Evolutionary conservation across 2,797 vertebrate species (phyloP), one percentile per base, ranked within the genome.

Genomic region (Ara ararauna): DNA sequence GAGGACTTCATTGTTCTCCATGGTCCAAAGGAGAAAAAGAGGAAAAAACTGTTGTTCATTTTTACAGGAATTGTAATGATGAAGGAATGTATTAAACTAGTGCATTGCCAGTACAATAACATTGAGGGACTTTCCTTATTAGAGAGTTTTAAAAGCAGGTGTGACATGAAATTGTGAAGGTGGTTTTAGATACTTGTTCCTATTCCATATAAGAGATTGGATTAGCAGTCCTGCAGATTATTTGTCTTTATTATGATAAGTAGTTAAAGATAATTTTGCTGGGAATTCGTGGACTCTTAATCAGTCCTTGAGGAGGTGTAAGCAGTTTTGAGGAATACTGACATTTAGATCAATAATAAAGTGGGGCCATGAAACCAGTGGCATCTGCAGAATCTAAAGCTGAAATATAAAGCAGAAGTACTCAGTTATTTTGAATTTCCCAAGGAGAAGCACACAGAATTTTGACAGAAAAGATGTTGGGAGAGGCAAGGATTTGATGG

Each of bases 21-120:
- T 23, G 1, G 61, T 79, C 9, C 24, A 53, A 84, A 80, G 16
- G 13, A 61, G 21, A 62, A 83, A 54, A 67, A 44, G 18, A 36
- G 2, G 4, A 19, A 50, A 65, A 72, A 44, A 3, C 0, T 17
- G 5, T 8, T 27, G 3, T 0, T 1, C 42, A 58, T 76, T 65
- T 89, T 22, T 21, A 21, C 13, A 72, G 21, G 11, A 72, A 48
- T 42, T 79, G 22, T 40, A 85, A 58, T 44, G 0, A 44, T 19
- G 74, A 62, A 84, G 14, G 1, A 32, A 34, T 34, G 4, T 26
- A 19, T 65, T 68, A 24, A 75, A 24, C 2, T 76, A 73, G 9
- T 11, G 36, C 38, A 44, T 27, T 51, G 1, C 4, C 12, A n/a
- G 11, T 53, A 16, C 32, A 15, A 67, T 12, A 53, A 40, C 17